These are phyloP conservation scores for Cartodere bifasciata DNA, from an alignment of 2,888 invertebrate species.

Conservation along the genomic window DNA sequence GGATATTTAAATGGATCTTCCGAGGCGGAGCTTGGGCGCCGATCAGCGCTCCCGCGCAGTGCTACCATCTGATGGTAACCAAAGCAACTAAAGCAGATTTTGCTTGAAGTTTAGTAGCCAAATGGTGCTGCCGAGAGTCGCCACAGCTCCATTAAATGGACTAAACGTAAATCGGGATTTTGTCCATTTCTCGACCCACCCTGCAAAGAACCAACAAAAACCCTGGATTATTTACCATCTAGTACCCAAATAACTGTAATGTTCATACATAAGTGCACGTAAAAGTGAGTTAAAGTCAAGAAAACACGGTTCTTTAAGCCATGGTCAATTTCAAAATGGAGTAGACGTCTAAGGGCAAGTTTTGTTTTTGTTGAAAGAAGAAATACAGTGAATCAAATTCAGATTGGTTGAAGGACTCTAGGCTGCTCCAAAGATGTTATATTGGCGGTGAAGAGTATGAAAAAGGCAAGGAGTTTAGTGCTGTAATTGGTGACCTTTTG, in stretches of 20 bases:
- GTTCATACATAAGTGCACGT: conserved; percentile 20
- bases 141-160: background rate
- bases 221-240: background rate
- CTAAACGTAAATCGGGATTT: background rate
- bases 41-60: conserved; percentile 2
- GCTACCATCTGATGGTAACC: background rate
- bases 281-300: conserved; percentile 24
- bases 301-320: conserved; percentile 26
- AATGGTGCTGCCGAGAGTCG: background rate
- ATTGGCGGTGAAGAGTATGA: no score
- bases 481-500: no score
- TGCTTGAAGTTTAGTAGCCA: background rate
- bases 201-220: background rate
- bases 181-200: background rate
- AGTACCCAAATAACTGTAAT: conserved; percentile 20
- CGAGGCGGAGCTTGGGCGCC: background rate
- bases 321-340: conserved; percentile 32
- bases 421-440: no score
- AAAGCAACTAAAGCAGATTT: no score
- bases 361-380: conserved; percentile 27
- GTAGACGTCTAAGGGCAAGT: conserved; percentile 25
- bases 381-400: no score
- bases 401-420: no score
- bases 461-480: no score
- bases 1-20: background rate